Base-by-base conservation (phyloP, 2,888 invertebrate species). In the Flexamia atlantica region DNA sequence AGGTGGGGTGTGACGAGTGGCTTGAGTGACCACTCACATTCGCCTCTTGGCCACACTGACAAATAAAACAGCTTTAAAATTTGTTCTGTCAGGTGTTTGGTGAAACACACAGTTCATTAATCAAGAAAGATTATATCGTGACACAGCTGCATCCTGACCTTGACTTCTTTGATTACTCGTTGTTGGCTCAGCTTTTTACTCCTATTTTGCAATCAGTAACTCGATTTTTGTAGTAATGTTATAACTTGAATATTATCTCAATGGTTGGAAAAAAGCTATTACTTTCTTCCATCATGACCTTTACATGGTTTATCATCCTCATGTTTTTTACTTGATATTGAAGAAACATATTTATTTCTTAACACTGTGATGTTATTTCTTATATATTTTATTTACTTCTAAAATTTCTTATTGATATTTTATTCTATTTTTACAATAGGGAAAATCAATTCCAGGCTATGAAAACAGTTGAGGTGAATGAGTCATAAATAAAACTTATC, bases 121-220 rank as follows among this genome's bases (percentile, higher is more conserved):
- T 68, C 68, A 68, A 3, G 4, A 36, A 2, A 40, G 70, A 70
- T 70, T 70, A 70, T 36, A 70, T 70, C 36, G 40, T n/a, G 36
- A 70, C 23, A 70, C 70, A 70, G 70, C 70, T 70, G 70, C 30
- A 20, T 9, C 23, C 28, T 70, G 40, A 70, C 70, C 36, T 70
- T 70, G 36, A 70, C 70, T 70, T 9, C 0, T 40, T 5, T 36
- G 40, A 5, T 70, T 1, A 20, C 9, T 4, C 32, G 30, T 32
- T 70, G 70, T 70, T 70, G 70, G 20, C 70, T 70, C 40, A 36
- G 70, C 70, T 70, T 36, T 32, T 70, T 70, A 1, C 5, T 70
- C 25, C 23, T 40, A n/a, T 70, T 40, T 70, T 40, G 70, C 20
- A n/a, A 70, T n/a, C 23, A 20, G 10, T n/a, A 70, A 36, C 17